Evolutionary conservation across 2,888 invertebrate genomes (phyloP), one percentile per base, ranked within the genome.

Genomic region (Chesias legatella): DNA sequence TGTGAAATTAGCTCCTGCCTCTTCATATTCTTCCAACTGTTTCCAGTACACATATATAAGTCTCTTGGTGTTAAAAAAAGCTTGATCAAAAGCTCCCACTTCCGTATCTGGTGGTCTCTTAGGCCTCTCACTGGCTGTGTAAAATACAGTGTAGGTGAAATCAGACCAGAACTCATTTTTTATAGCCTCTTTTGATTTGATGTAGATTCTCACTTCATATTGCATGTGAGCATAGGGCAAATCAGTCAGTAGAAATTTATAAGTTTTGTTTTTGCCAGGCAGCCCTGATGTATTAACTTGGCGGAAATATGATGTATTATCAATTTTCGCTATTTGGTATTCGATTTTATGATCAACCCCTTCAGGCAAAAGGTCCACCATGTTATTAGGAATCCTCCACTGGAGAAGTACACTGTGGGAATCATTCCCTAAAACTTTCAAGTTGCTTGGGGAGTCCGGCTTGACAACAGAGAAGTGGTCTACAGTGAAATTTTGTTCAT

Each of bases 1-100:
- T 1, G 86, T 88, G 62, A 96, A 95, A 62, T 93, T 90, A 4
- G 91, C 90, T 10, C 95, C 96, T 63, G 95, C 95, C 58, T 93
- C 90, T 55, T 92, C 89, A 64, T 90, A 90, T 28, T 89, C 88
- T 10, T 91, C 90, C 33, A 96, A 89, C 51, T 92, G 90, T 65
- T 94, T 92, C 95, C 96, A 96, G 71, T 95, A 96, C 10, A 96
- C 80, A 67, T 91, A 91, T 26, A 95, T 83, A 36, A 91, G 89
- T 49, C 93, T 85, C 44, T 88, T 88, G 24, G 79, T 73, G 10
- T 88, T 80, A 59, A 73, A 89, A 34, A 73, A 73, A 78, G 81
- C 78, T 51, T 92, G 89, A 69, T 94, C 91, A 69, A 95, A 96
- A 61, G 94, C 93, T 25, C 96, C 95, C 8, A 91, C 83, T 49